phyloP scores from a whole-genome alignment of 2,888 invertebrate genomes.

The Ophioninae sp. region DNA sequence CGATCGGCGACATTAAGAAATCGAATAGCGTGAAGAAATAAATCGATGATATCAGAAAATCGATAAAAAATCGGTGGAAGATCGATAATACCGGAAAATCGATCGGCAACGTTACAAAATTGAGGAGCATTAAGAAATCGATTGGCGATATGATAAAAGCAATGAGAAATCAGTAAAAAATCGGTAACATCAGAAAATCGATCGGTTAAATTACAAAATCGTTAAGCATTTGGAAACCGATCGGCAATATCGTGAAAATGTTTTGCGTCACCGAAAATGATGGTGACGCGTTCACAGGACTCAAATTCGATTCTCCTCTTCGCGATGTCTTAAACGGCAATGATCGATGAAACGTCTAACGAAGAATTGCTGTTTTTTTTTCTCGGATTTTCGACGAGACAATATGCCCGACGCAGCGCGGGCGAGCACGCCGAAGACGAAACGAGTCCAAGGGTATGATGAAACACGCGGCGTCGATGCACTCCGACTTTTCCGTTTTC shows the following conservation, averaged over 20 bases:
- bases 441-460: constrained; percentile 57
- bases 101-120: too few relatives aligned
- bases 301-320: neutral
- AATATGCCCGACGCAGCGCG: constrained; percentile 26
- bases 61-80: too few relatives aligned
- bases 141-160: too few relatives aligned
- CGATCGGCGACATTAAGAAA: too few relatives aligned
- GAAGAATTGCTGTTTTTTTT: neutral
- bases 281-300: neutral
- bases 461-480: constrained; percentile 51
- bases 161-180: too few relatives aligned
- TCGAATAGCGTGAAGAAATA: too few relatives aligned
- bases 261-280: neutral
- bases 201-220: too few relatives aligned
- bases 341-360: neutral
- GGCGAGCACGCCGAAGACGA: constrained; percentile 29
- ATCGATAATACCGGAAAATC: too few relatives aligned
- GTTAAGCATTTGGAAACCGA: neutral
- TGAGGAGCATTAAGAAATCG: too few relatives aligned
- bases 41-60: too few relatives aligned
- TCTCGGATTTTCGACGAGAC: constrained; percentile 10
- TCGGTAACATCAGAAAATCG: too few relatives aligned
- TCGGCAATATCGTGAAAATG: neutral
- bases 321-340: neutral
- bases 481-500: neutral